These are phyloP conservation scores for Hoplias malabaricus DNA, from an alignment of 2,113 vertebrate genomes.

Conservation along the genomic window DNA sequence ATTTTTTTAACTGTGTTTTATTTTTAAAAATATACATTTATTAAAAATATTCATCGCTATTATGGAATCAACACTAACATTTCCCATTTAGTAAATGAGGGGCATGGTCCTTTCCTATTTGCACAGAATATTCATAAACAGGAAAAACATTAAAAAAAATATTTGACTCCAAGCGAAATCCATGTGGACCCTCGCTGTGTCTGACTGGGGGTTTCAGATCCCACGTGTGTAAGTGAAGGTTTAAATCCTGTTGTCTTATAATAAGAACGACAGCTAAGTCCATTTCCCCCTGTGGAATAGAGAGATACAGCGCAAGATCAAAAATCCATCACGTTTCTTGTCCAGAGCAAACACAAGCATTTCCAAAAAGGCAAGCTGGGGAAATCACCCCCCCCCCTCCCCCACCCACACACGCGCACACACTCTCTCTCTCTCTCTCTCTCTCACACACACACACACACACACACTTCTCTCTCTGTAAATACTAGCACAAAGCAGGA, in stretches of 20 bases:
- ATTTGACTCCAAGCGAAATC: too few relatives aligned
- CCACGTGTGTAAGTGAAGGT: background rate
- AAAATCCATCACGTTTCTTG: background rate
- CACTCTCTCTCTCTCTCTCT: background rate
- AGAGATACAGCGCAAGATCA: background rate
- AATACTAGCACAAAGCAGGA: background rate
- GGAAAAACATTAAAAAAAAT: too few relatives aligned
- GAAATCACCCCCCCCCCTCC: constrained; percentile 5
- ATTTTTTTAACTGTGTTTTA: too few relatives aligned
- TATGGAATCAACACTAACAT: too few relatives aligned
- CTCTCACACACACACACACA: constrained; percentile 7
- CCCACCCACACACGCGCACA: constrained; percentile 7
- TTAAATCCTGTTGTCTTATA: background rate
- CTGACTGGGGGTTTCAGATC: background rate
- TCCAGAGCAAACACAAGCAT: background rate
- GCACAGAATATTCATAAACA: too few relatives aligned
- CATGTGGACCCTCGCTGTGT: background rate
- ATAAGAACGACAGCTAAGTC: background rate
- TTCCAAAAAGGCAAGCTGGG: background rate
- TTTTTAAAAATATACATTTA: too few relatives aligned
- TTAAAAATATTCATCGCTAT: too few relatives aligned
- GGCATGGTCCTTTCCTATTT: too few relatives aligned
- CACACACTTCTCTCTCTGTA: background rate
- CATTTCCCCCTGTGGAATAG: background rate
- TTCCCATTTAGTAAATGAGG: too few relatives aligned